Evolutionary conservation across 2,888 invertebrate species (phyloP).

Genomic region (Pelosia muscerda): DNA sequence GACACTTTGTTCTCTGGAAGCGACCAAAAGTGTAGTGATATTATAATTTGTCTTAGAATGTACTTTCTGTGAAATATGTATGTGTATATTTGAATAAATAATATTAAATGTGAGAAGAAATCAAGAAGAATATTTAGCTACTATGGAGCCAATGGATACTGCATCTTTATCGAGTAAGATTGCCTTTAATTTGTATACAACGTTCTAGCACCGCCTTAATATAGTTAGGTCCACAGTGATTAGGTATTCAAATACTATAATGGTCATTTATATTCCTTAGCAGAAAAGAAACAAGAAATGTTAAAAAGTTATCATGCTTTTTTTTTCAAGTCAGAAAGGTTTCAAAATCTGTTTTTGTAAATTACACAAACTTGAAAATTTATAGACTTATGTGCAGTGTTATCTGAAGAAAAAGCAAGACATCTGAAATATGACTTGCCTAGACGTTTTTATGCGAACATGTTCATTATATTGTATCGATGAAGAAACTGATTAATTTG

Average conservation of each 20-base stretch:
- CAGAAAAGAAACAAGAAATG: background rate
- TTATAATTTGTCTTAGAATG: slow-evolving; percentile 30
- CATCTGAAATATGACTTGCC: background rate
- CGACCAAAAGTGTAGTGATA: slow-evolving; percentile 48
- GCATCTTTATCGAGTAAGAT: slow-evolving; percentile 64
- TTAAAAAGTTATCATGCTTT: background rate
- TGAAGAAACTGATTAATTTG: slow-evolving; percentile 9
- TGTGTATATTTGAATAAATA: slow-evolving; percentile 3
- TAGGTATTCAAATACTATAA: background rate
- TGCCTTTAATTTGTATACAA: slow-evolving; percentile 27
- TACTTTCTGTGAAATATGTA: slow-evolving; percentile 23
- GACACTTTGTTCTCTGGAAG: slow-evolving; percentile 47
- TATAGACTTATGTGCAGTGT: background rate
- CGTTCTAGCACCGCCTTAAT: background rate
- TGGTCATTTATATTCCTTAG: background rate
- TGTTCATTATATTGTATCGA: background rate
- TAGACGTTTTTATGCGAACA: background rate
- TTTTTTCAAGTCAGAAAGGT: background rate
- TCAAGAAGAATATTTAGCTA: slow-evolving; percentile 32
- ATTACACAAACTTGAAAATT: background rate
- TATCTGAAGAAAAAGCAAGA: background rate
- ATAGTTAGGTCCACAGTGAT: background rate
- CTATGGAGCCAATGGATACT: slow-evolving; percentile 64
- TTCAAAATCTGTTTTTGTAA: background rate
- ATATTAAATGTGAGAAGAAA: slow-evolving; percentile 25